A percentile compares a stretch with the other conserved stretches of the same genome.
These are phyloP conservation scores for Anguilla anguilla DNA, from an alignment of 2,797 vertebrate species.

Conservation along the genomic window DNA sequence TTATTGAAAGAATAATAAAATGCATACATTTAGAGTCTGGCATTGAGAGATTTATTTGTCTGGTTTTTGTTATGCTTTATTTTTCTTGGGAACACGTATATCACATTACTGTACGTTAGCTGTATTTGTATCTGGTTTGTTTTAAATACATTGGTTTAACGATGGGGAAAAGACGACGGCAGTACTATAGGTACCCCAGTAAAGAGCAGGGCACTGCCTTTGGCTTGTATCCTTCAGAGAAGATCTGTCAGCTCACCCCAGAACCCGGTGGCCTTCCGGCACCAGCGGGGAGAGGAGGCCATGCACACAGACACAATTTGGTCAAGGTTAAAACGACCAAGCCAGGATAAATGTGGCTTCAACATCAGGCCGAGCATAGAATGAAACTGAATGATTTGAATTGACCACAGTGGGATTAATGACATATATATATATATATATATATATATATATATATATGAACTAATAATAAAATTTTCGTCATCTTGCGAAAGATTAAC, in stretches of 20 bases:
- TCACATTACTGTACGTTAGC: not conserved
- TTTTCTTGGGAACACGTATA: not conserved
- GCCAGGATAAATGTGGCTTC: not conserved
- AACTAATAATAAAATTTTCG: not conserved
- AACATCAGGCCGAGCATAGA: not conserved
- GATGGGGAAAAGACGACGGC: not conserved
- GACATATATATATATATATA: not conserved
- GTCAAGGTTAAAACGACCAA: not conserved
- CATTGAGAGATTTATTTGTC: not conserved
- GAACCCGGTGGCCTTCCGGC: not conserved
- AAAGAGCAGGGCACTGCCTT: not conserved
- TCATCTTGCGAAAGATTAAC: not conserved
- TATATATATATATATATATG: not conserved
- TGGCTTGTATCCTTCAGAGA: slow-evolving; percentile 17
- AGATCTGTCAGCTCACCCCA: not conserved
- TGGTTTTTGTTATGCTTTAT: not conserved
- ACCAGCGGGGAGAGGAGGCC: not conserved
- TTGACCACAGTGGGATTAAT: not conserved
- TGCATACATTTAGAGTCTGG: not conserved
- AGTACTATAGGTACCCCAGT: not conserved
- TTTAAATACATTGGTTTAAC: not conserved
- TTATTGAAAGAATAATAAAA: not conserved
- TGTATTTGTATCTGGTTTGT: not conserved
- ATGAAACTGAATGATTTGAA: not conserved
- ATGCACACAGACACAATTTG: not conserved